phyloP scores from a whole-genome alignment of 2,113 vertebrate genomes.

The Steatornis caripensis region DNA sequence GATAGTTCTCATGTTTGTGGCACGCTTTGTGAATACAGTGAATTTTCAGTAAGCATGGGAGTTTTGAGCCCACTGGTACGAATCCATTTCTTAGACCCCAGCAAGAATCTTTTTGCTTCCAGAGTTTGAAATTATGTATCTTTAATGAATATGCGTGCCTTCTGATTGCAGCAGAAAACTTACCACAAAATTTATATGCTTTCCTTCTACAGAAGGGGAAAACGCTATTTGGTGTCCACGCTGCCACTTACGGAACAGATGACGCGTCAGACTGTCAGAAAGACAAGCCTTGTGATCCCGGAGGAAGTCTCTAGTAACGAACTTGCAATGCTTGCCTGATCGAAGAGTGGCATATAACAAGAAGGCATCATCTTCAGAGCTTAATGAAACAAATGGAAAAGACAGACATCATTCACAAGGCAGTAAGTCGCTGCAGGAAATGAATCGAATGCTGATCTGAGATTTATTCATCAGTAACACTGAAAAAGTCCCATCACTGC shows the following conservation, averaged over 20 bases:
- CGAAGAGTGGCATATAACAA: constrained; percentile 89
- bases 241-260: constrained; percentile 97
- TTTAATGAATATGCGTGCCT: background rate
- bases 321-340: constrained; percentile 89
- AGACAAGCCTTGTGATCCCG: constrained; percentile 96
- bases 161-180: constrained; percentile 12
- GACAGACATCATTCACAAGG: background rate
- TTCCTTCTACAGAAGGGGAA: background rate
- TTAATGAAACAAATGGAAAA: constrained; percentile 57
- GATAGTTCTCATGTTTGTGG: background rate
- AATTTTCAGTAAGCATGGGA: background rate
- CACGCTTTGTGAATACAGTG: background rate
- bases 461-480: background rate
- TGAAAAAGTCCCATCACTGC: background rate
- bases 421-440: background rate
- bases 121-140: background rate
- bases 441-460: background rate
- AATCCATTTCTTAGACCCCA: background rate
- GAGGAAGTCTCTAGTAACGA: constrained; percentile 91
- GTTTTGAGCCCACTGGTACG: background rate
- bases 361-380: constrained; percentile 93
- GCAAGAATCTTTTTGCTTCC: background rate
- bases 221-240: constrained; percentile 88
- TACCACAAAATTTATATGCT: constrained; percentile 81
- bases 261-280: constrained; percentile 66